Evolutionary conservation across 2,888 invertebrate species (phyloP).

Genomic region (Panzeria rudis): DNA sequence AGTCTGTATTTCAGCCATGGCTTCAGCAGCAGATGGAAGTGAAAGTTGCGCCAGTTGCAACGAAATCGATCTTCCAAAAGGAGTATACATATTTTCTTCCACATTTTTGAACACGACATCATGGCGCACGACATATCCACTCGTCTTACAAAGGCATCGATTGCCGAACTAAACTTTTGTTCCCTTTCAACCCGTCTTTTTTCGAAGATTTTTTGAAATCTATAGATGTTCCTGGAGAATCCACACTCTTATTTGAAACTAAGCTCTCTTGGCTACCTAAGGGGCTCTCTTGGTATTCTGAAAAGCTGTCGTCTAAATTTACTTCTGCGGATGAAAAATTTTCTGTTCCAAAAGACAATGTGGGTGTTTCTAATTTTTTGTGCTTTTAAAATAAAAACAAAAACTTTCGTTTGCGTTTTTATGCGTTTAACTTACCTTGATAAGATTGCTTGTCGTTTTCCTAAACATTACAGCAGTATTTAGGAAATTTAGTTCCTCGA

Average conservation of each 20-base stretch:
- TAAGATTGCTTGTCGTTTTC: no score
- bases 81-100: neutral
- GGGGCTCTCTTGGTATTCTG: neutral
- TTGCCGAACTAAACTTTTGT: neutral
- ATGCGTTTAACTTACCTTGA: no score
- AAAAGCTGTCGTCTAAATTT: neutral
- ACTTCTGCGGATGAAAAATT: neutral
- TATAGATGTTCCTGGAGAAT: neutral
- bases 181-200: no score
- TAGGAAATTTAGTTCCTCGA: no score
- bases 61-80: neutral
- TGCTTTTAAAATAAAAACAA: neutral
- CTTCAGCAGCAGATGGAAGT: neutral
- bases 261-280: neutral
- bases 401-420: no score
- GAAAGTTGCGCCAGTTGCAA: neutral
- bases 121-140: no score
- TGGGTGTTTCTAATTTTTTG: constrained; percentile 1
- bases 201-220: neutral
- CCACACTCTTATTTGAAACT: neutral
- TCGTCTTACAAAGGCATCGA: no score
- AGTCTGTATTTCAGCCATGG: neutral
- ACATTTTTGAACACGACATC: no score
- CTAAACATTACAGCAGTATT: no score
- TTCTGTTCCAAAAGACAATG: neutral